Conservation (phyloP, 2,113 vertebrate genomes). For the Trogon surrucura region DNA sequence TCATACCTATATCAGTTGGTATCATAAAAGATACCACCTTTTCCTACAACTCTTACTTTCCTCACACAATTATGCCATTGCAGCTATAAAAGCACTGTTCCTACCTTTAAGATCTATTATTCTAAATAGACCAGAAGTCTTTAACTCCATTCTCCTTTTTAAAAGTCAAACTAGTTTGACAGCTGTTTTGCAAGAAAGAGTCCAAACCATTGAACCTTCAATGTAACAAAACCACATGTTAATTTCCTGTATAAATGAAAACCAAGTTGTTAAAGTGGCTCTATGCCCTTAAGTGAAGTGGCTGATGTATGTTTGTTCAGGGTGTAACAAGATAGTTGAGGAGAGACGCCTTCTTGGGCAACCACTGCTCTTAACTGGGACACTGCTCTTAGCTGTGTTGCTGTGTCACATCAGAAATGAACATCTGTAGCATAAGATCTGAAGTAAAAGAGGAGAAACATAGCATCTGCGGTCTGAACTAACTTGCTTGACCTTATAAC, state of each 20-base stretch:
- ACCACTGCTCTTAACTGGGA: background rate
- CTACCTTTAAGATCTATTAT: background rate
- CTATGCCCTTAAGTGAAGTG: background rate
- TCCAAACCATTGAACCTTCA: background rate
- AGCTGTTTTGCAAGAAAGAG: background rate
- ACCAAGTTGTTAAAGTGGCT: rapidly evolving
- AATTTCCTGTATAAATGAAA: background rate
- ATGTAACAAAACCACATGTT: background rate
- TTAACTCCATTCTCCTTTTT: background rate
- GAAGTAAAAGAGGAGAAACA: background rate
- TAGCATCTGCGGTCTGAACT: background rate
- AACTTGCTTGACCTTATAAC: background rate
- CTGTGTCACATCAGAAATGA: background rate
- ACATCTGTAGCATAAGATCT: background rate
- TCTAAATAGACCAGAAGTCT: background rate
- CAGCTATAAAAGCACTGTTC: background rate
- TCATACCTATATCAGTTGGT: background rate
- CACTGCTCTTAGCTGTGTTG: background rate
- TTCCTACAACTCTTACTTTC: background rate
- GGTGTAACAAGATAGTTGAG: background rate
- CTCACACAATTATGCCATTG: background rate
- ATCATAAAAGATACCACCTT: background rate
- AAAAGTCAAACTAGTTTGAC: background rate
- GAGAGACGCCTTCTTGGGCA: background rate
- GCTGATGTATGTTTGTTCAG: background rate